Conservation (phyloP, 2,888 invertebrate genomes). For the Polydesmus complanatus region DNA sequence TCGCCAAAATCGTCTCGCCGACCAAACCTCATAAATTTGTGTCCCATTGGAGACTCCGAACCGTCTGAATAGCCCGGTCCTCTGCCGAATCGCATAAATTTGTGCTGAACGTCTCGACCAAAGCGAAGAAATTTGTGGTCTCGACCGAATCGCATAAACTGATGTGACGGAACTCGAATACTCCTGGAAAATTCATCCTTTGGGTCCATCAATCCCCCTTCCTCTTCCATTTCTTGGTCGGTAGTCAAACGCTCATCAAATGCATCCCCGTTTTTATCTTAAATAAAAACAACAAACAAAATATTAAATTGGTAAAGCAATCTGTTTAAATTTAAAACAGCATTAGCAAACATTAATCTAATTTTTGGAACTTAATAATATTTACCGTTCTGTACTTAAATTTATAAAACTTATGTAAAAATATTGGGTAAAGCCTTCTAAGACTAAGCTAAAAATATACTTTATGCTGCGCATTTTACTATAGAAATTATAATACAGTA, state of each 20-base stretch:
- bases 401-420: too few relatives aligned
- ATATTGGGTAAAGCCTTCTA: too few relatives aligned
- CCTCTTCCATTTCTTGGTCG: background rate
- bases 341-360: too few relatives aligned
- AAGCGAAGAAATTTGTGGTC: slow-evolving; percentile 12
- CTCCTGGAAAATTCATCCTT: background rate
- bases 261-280: background rate
- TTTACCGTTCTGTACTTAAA: too few relatives aligned
- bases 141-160: slow-evolving; percentile 17
- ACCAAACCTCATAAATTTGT: slow-evolving; percentile 17
- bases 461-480: too few relatives aligned
- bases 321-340: too few relatives aligned
- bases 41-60: background rate
- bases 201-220: too few relatives aligned
- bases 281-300: background rate
- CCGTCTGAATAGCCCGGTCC: background rate
- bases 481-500: too few relatives aligned
- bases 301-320: too few relatives aligned
- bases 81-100: slow-evolving; percentile 17
- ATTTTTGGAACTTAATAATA: too few relatives aligned
- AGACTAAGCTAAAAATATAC: too few relatives aligned
- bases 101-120: slow-evolving; percentile 14
- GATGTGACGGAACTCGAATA: background rate
- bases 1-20: background rate
- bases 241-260: background rate